Percentiles rank a stretch among this genome's conserved stretches.
These are phyloP conservation scores for Psophia crepitans DNA, from an alignment of 2,113 vertebrate species.

Conservation along the genomic window DNA sequence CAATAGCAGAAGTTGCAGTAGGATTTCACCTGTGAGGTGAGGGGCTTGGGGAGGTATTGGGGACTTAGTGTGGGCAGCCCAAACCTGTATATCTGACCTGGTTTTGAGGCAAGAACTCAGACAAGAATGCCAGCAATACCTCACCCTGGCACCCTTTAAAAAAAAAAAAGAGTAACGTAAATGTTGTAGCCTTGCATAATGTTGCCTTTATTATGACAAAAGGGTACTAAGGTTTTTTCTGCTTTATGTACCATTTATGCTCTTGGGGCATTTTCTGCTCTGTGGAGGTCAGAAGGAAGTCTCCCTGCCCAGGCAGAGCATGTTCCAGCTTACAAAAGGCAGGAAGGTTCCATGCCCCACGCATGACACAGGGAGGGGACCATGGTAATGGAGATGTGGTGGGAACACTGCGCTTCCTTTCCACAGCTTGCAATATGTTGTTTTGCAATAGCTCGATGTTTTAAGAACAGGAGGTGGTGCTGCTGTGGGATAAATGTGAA, in stretches of 20 bases:
- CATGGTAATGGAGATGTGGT: accelerated
- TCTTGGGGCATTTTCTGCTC: not conserved
- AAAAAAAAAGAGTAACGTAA: not conserved
- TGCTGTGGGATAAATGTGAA: not conserved
- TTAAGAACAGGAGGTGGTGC: not conserved
- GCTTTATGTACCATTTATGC: not conserved
- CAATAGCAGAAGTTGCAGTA: not conserved
- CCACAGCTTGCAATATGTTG: not conserved
- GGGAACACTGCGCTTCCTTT: not conserved
- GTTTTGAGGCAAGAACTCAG: not conserved
- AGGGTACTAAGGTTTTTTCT: accelerated
- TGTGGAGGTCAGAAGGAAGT: not conserved
- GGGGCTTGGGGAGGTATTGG: not conserved
- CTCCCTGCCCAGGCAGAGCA: not conserved
- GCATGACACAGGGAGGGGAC: too few relatives aligned
- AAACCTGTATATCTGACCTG: not conserved
- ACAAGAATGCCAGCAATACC: too few relatives aligned
- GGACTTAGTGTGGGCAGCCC: not conserved
- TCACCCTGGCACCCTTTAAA: not conserved
- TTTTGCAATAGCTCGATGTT: not conserved
- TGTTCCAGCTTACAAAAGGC: not conserved
- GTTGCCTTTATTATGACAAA: not conserved
- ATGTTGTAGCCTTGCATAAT: not conserved
- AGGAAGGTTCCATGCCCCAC: not conserved
- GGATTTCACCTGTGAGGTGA: not conserved